Conservation (phyloP, 2,113 vertebrate genomes). For the Picathartes gymnocephalus region DNA sequence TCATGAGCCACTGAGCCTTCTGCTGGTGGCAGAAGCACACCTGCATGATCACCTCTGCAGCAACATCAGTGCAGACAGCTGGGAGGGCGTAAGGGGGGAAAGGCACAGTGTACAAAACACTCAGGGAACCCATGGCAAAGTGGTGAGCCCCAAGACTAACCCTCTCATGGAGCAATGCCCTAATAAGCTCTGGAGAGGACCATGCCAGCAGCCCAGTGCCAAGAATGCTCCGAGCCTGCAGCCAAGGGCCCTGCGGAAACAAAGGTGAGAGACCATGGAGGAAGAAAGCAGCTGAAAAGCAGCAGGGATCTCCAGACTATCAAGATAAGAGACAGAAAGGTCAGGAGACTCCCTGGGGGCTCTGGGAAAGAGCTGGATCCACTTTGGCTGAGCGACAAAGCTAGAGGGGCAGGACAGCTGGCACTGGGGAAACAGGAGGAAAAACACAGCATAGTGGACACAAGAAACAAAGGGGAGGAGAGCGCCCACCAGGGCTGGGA, state of each 20-base stretch:
- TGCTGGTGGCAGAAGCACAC: neutral
- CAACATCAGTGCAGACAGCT: neutral
- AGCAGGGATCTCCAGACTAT: neutral
- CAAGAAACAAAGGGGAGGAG: slow-evolving; percentile 19
- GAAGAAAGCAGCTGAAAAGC: neutral
- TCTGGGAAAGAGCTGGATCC: neutral
- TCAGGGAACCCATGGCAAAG: neutral
- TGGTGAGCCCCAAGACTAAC: neutral
- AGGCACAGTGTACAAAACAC: neutral
- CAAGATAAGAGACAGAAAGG: slow-evolving; percentile 9
- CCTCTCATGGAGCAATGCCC: neutral
- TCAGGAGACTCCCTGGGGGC: slow-evolving; percentile 18
- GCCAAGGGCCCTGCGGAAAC: neutral
- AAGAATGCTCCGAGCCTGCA: neutral
- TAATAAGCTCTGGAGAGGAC: neutral
- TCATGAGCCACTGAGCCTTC: neutral
- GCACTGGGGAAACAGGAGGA: neutral
- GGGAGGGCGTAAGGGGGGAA: neutral
- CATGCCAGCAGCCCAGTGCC: neutral
- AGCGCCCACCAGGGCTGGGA: neutral
- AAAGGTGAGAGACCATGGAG: accelerated
- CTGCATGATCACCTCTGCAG: neutral
- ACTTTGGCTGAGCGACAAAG: neutral
- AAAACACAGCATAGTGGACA: neutral
- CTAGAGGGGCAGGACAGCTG: neutral